Percentiles rank a stretch among this genome's conserved stretches.
These are phyloP conservation scores for Trachelus tabidus DNA, from an alignment of 2,888 invertebrate species.

Conservation along the genomic window DNA sequence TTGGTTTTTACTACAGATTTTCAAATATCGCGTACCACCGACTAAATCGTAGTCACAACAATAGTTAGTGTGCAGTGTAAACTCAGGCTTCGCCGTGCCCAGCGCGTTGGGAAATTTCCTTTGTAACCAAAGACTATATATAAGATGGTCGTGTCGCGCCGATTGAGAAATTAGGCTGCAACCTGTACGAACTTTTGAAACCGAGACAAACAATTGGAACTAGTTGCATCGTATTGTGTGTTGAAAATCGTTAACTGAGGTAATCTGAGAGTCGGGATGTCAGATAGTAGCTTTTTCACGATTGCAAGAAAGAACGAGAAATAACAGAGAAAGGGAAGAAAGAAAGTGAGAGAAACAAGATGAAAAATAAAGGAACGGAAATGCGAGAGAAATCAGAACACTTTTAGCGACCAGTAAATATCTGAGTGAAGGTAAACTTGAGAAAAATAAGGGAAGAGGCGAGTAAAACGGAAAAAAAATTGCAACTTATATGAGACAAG, in stretches of 20 bases:
- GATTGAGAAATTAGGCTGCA: background rate
- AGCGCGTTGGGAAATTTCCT: background rate
- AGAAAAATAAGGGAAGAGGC: background rate
- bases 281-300: conserved; percentile 27
- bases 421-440: background rate
- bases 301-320: conserved; percentile 29
- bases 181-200: background rate
- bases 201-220: background rate
- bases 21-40: background rate
- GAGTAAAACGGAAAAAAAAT: conserved; percentile 19
- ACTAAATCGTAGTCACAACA: background rate
- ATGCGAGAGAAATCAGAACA: conserved; percentile 15
- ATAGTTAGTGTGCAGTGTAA: background rate
- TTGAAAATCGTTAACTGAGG: background rate
- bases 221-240: background rate
- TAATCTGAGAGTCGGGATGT: conserved; percentile 46
- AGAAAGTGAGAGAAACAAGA: conserved; percentile 34
- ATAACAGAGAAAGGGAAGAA: conserved; percentile 32
- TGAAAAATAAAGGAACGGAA: conserved; percentile 25
- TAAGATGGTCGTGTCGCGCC: background rate
- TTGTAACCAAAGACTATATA: background rate
- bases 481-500: conserved; percentile 34
- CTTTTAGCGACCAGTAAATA: background rate
- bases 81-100: background rate
- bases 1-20: background rate